These are phyloP conservation scores for Homalodisca vitripennis DNA, from an alignment of 1,140 invertebrate genomes.

Conservation along the genomic window DNA sequence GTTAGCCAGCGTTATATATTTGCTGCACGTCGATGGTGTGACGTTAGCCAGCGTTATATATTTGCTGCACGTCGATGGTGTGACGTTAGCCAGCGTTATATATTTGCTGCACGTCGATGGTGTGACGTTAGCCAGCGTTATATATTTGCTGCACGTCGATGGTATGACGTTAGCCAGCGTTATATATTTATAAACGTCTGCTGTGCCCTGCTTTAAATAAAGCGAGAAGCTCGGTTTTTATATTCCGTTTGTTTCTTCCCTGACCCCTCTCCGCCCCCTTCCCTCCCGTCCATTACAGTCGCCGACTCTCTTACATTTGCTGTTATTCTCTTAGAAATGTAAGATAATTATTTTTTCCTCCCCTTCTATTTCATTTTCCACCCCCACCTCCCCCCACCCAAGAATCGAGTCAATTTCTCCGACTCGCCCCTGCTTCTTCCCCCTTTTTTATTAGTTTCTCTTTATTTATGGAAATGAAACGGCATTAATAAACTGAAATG, in stretches of 20 bases:
- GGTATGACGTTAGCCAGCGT: constrained; percentile 19
- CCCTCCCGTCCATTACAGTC: neutral
- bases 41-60: no score
- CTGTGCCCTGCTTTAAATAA: constrained; percentile 24
- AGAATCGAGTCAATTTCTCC: constrained; percentile 6
- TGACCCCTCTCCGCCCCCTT: neutral
- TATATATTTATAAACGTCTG: constrained; percentile 33
- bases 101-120: no score
- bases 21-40: no score
- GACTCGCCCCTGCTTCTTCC: constrained; percentile 11
- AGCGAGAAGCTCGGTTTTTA: constrained; percentile 25
- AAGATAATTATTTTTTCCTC: constrained; percentile 34
- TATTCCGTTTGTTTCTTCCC: constrained; percentile 33
- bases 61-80: no score
- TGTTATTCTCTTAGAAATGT: constrained; percentile 34
- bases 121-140: no score
- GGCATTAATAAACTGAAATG: constrained; percentile 28
- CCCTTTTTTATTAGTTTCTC: constrained; percentile 28
- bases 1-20: no score
- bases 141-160: no score
- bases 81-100: no score
- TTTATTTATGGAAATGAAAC: constrained; percentile 28
- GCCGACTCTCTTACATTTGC: constrained; percentile 24
- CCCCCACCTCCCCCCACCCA: constrained; percentile 1
- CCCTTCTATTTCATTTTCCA: constrained; percentile 12